Evolutionary conservation across 2,888 invertebrate species (phyloP).

Genomic region (Stenolophus ochropezus): DNA sequence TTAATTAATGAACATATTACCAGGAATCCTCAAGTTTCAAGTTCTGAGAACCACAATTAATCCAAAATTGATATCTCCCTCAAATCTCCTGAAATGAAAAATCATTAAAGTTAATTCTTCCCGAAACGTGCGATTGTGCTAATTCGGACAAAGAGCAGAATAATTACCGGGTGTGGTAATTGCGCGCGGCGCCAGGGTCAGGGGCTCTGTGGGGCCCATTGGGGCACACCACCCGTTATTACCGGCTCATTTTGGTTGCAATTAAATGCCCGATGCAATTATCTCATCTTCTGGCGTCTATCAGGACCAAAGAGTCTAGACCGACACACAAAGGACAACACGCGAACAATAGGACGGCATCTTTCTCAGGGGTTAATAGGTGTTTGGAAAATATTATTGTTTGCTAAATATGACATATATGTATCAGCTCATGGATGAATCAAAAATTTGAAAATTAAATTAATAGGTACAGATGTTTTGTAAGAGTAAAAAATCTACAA

Average conservation of each 20-base stretch:
- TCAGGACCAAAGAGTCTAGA: background rate
- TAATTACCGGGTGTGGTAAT: slow-evolving; percentile 18
- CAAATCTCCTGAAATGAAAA: background rate
- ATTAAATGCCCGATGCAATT: slow-evolving; percentile 61
- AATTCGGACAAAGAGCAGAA: slow-evolving; percentile 32
- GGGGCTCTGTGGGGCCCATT: background rate
- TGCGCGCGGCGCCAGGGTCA: background rate
- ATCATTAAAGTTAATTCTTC: slow-evolving; percentile 26
- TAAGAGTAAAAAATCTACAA: too few species aligned
- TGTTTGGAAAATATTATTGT: background rate
- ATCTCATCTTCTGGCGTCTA: slow-evolving; percentile 56
- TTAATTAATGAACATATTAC: background rate
- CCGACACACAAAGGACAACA: background rate
- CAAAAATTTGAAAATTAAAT: too few species aligned
- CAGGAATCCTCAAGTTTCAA: background rate
- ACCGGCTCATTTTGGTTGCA: slow-evolving; percentile 62
- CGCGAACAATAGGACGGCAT: background rate
- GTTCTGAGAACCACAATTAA: background rate
- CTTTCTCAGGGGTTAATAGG: background rate
- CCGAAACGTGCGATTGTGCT: slow-evolving; percentile 28
- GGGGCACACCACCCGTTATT: slow-evolving; percentile 60
- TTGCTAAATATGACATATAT: background rate
- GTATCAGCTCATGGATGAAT: too few species aligned
- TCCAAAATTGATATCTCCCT: background rate
- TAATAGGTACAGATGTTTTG: too few species aligned